Evolutionary conservation across 2,888 invertebrate species (phyloP).

Genomic region (Tinea pellionella): DNA sequence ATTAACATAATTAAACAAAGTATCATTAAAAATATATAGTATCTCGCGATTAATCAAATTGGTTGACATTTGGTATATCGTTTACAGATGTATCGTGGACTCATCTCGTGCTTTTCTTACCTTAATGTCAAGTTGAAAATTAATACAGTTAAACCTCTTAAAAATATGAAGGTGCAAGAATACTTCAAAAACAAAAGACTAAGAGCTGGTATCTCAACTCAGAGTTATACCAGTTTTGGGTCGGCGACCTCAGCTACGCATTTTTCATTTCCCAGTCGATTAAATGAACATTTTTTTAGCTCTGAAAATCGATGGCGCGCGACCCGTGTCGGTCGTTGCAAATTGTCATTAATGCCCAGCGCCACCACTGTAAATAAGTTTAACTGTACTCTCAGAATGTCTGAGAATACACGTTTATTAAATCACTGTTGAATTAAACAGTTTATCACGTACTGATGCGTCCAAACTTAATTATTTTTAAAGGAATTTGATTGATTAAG

Average conservation of each 20-base stretch:
- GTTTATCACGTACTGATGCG: neutral
- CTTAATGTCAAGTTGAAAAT: constrained; percentile 5
- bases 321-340: too few species aligned
- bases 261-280: too few species aligned
- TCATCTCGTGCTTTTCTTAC: neutral
- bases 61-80: neutral
- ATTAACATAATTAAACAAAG: neutral
- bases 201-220: too few species aligned
- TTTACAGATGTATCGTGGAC: neutral
- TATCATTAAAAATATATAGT: neutral
- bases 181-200: too few species aligned
- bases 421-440: constrained; percentile 12
- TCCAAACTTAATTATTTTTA: neutral
- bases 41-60: neutral
- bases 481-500: neutral
- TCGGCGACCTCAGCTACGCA: too few species aligned
- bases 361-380: neutral
- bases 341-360: too few species aligned
- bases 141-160: neutral
- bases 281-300: too few species aligned
- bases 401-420: constrained; percentile 11
- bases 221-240: too few species aligned
- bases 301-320: too few species aligned
- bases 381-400: neutral
- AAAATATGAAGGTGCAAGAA: too few species aligned